Evolutionary conservation across 2,888 invertebrate species (phyloP), one percentile per base, ranked within the genome.

Genomic region (Choristoneura rosaceana): DNA sequence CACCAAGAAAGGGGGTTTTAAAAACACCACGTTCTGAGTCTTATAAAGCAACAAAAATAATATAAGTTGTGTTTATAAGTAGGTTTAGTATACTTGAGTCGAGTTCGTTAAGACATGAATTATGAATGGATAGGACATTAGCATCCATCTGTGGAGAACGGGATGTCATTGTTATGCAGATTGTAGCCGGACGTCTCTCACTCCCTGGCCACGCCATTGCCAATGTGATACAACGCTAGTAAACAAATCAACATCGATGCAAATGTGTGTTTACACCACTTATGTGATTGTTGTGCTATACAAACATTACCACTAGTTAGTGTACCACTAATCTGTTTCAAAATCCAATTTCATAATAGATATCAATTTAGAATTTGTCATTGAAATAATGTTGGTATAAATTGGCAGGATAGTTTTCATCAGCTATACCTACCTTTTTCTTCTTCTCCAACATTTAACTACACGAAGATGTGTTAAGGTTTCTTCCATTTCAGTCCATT

Each of bases 141-240:
- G 87, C 90, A 91, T 93, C 91, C 87, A 91, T 90, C 91, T 90
- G 86, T 84, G 88, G 89, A 84, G 85, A 79, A 87, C 86, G 83
- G 86, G 80, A 80, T 83, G 81, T 85, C 81, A 94, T 94, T 94
- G 93, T 93, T 89, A 94, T 94, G 93, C 91, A 93, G 91, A 94
- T 94, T 91, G 87, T 85, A 74, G 81, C 91, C 92, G 93, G 93
- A 92, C 91, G 89, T 85, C 82, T 84, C 79, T 79, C 81, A 79
- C 77, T 79, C 80, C 80, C 82, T 38, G 45, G 25, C 50, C 80
- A 79, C 76, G 79, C 79, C 80, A 82, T 84, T 87, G 79, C 80
- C 82, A 87, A 82, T 84, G 82, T 87, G 86, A 86, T 82, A 67
- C 62, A 55, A 82, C 83, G 85, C 84, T 87, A 84, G 89, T 87